Conservation (phyloP, 2,888 invertebrate species). For the Onchidella celtica region DNA sequence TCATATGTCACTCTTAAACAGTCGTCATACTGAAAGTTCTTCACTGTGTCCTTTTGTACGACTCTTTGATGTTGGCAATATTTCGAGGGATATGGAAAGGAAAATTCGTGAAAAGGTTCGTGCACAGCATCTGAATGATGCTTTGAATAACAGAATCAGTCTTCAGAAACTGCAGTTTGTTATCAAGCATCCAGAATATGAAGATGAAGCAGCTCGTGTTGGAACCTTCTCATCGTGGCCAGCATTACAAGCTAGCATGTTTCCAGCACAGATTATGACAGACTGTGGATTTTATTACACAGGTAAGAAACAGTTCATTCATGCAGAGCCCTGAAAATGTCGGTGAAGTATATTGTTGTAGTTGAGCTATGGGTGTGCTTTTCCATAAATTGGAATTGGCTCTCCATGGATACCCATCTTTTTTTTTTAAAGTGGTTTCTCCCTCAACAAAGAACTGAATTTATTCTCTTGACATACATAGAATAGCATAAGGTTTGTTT, state of each 20-base stretch:
- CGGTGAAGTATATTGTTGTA: no score
- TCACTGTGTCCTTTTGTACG: conserved; percentile 47
- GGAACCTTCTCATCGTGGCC: conserved; percentile 52
- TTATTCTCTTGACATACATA: no score
- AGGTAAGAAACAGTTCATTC: conserved; percentile 37
- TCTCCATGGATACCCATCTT: no score
- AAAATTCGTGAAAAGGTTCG: conserved; percentile 40
- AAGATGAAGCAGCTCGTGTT: conserved; percentile 39
- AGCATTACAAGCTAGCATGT: conserved; percentile 36
- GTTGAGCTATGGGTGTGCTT: no score
- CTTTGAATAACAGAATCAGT: background rate
- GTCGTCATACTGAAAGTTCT: conserved; percentile 22
- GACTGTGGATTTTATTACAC: conserved; percentile 50
- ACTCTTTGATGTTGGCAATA: conserved; percentile 51
- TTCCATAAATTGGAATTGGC: no score
- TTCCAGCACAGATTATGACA: conserved; percentile 41
- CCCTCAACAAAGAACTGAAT: no score
- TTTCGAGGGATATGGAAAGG: conserved; percentile 38
- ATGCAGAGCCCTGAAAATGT: no score
- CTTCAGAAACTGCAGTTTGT: conserved; percentile 22
- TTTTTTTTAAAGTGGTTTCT: no score
- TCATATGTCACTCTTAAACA: conserved; percentile 19
- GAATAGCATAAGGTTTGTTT: no score
- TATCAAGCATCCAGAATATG: conserved; percentile 49
- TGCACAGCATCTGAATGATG: conserved; percentile 16